Conservation (phyloP, 2,797 vertebrate species). For the Denticeps clupeoides region DNA sequence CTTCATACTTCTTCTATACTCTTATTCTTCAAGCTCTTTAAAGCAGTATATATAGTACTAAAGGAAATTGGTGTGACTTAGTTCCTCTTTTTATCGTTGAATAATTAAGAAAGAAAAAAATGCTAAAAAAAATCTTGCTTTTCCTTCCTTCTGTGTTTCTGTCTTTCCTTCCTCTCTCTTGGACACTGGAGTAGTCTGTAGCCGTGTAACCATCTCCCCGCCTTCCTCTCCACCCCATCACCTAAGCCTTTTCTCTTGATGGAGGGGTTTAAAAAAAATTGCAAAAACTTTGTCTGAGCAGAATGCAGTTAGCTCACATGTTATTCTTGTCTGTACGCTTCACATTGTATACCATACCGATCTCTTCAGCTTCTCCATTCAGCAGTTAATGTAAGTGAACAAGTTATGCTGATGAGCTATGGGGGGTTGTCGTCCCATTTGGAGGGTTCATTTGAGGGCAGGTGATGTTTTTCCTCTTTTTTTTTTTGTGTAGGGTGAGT, state of each 20-base stretch:
- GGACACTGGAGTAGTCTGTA: slow-evolving; percentile 73
- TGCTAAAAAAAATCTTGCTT: slow-evolving; percentile 47
- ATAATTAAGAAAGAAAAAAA: slow-evolving; percentile 53
- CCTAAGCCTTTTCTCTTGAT: slow-evolving; percentile 48
- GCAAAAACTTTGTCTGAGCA: slow-evolving; percentile 48
- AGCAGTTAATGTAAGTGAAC: slow-evolving; percentile 68
- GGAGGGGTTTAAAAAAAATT: slow-evolving; percentile 47
- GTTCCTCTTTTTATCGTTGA: slow-evolving; percentile 71
- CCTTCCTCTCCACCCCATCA: not conserved
- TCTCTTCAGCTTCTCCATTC: slow-evolving; percentile 70
- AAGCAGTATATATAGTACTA: slow-evolving; percentile 80
- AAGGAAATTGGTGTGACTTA: slow-evolving; percentile 84
- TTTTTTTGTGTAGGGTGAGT: too few species aligned
- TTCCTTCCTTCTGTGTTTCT: slow-evolving; percentile 64
- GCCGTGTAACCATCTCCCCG: slow-evolving; percentile 47
- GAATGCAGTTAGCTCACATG: slow-evolving; percentile 64
- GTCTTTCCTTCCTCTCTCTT: slow-evolving; percentile 63
- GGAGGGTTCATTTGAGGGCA: slow-evolving; percentile 25
- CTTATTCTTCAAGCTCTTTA: slow-evolving; percentile 59
- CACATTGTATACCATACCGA: slow-evolving; percentile 55
- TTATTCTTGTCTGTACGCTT: slow-evolving; percentile 53
- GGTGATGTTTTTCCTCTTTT: not conserved
- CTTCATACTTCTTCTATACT: slow-evolving; percentile 53
- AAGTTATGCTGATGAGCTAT: slow-evolving; percentile 58
- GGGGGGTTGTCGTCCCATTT: slow-evolving; percentile 41